These are phyloP conservation scores for Astyanax mexicanus DNA, from an alignment of 2,797 vertebrate genomes.

Conservation along the genomic window DNA sequence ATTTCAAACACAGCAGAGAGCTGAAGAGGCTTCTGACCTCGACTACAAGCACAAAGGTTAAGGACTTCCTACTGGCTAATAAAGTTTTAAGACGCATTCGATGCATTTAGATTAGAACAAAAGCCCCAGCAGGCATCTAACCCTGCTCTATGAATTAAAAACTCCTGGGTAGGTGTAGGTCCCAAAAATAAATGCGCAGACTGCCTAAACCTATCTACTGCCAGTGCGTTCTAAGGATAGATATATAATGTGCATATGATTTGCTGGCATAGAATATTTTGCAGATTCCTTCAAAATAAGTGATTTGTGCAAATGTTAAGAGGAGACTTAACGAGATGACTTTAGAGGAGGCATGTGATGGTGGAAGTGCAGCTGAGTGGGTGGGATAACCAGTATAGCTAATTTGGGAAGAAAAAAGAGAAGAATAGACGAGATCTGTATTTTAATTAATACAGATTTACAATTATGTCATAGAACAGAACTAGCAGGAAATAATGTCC, in stretches of 20 bases:
- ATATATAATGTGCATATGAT: background rate
- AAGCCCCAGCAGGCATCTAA: background rate
- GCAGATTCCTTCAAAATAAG: too few species aligned
- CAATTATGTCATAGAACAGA: too few species aligned
- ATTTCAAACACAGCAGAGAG: slow-evolving; percentile 33
- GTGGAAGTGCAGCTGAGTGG: too few species aligned
- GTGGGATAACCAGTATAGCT: too few species aligned
- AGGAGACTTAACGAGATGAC: too few species aligned
- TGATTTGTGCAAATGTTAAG: too few species aligned
- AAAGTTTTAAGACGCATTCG: background rate
- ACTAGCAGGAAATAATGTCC: too few species aligned
- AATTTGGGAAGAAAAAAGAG: too few species aligned
- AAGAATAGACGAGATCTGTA: too few species aligned
- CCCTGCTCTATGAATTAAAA: slow-evolving; percentile 5
- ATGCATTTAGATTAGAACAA: background rate
- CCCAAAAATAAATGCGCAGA: slow-evolving; percentile 66
- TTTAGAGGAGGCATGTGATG: too few species aligned
- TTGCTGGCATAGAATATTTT: too few species aligned
- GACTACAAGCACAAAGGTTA: slow-evolving; percentile 5
- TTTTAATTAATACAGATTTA: too few species aligned
- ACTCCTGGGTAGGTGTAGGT: slow-evolving; percentile 57
- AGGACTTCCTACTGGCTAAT: slow-evolving; percentile 7
- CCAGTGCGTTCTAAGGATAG: background rate
- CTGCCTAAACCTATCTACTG: background rate
- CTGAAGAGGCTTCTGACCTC: slow-evolving; percentile 6